Conservation (phyloP, 2,113 vertebrate species). For the Beaufortia kweichowensis region DNA sequence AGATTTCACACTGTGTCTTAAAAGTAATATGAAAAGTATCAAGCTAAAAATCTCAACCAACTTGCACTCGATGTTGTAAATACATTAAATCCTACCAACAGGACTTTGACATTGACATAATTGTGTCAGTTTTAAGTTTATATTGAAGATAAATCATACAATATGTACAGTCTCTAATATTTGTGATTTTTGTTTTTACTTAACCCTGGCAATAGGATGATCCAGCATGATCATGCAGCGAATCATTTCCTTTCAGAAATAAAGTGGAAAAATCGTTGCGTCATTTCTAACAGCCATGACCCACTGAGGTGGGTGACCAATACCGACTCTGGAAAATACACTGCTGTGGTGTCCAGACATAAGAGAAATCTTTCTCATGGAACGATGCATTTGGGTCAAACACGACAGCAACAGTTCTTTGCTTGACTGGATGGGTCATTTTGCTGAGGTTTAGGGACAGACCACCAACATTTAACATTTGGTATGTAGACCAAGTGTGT, state of each 20-base stretch:
- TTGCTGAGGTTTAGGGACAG: no score
- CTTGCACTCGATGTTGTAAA: no score
- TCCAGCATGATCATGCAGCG: neutral
- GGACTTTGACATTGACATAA: no score
- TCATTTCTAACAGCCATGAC: slow-evolving; percentile 7
- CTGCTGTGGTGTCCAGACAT: neutral
- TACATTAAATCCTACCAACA: no score
- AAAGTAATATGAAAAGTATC: neutral
- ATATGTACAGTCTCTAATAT: no score
- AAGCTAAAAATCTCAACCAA: no score
- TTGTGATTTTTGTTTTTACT: no score
- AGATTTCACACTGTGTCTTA: neutral
- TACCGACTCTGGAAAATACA: neutral
- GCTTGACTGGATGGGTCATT: slow-evolving; percentile 5
- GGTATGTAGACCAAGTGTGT: slow-evolving; percentile 12
- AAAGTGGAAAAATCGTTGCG: slow-evolving; percentile 22
- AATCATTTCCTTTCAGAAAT: slow-evolving; percentile 11
- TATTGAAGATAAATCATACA: no score
- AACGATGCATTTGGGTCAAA: neutral
- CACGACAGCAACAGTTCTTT: neutral
- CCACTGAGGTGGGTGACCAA: slow-evolving; percentile 11
- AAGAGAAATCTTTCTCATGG: neutral
- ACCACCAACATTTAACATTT: no score
- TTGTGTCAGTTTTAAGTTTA: no score
- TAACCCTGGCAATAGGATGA: neutral